Base-by-base conservation (phyloP, 2,888 invertebrate genomes). In the Cylloceria caligata region DNA sequence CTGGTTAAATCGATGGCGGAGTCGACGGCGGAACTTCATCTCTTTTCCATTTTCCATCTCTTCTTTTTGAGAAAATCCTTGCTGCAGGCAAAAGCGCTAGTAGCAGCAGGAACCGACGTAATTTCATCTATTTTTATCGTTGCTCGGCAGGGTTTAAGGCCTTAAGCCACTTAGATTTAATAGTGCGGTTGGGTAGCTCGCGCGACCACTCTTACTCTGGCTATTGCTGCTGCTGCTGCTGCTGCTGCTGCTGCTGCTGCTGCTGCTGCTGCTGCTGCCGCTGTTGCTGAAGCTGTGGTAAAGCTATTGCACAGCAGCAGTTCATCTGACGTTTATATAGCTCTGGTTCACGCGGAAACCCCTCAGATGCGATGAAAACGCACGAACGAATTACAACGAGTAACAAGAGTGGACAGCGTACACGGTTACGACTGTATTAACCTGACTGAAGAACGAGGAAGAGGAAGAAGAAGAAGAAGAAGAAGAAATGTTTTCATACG, bases 151-250 rank as follows among this genome's bases (percentile, higher is more conserved):
- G 89, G 88, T 89, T 89, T 89, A 89, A 89, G 88, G 86, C 89
- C 87, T 88, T 91, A 90, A 91, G 91, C 91, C 91, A 90, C 90
- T 91, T 90, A 90, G 89, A 90, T 90, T 91, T 91, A 91, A 91
- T 90, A 88, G 90, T 88, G 86, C 86, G 84, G 84, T 84, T 85
- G 83, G 68, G 72, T 77, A 55, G 68, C 67, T 80, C 76, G 79
- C 78, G 49, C 68, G 62, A 49, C 52, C 60, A 62, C 65, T 76
- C 72, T 57, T 71, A 74, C 69, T 72, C 65, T 73, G 57, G 68
- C 68, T 80, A 57, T 57, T 5, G 57, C 57, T 57, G n/a, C 30
- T 57, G 49, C 19, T 39, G 39, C 39, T 21, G 65, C 11, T n/a
- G n/a, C n/a, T n/a, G n/a, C n/a, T n/a, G n/a, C n/a, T n/a, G n/a